phyloP scores from a whole-genome alignment of 2,888 invertebrate species.

The Macrophya annulata region DNA sequence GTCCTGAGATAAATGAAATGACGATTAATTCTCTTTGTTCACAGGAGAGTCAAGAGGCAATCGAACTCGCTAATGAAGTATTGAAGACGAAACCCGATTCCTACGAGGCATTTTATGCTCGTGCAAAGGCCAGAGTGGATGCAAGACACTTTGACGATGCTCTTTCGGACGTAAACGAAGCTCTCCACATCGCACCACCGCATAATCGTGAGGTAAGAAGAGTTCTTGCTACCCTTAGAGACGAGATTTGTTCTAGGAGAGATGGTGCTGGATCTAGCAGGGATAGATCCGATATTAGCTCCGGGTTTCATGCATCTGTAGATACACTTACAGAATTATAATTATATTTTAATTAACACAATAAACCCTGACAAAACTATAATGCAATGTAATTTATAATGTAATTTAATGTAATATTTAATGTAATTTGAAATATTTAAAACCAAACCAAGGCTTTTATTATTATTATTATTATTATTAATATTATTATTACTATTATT shows the following conservation, averaged over 20 bases:
- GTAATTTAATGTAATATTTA: conserved; percentile 24
- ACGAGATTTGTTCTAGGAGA: conserved; percentile 84
- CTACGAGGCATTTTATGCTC: conserved; percentile 95
- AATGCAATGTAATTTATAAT: conserved; percentile 37
- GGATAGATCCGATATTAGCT: conserved; percentile 63
- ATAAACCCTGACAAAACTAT: not conserved
- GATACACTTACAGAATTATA: conserved; percentile 76
- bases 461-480: conserved; percentile 12
- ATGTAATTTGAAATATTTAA: conserved; percentile 42
- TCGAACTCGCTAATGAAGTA: conserved; percentile 94
- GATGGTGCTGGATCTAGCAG: conserved; percentile 74
- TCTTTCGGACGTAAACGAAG: conserved; percentile 91
- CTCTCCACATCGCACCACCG: conserved; percentile 85
- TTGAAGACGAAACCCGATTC: conserved; percentile 92
- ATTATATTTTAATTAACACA: conserved; percentile 1
- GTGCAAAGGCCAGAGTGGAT: conserved; percentile 93
- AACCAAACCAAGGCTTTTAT: conserved; percentile 39
- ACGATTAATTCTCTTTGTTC: conserved; percentile 60
- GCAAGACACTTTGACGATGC: conserved; percentile 88
- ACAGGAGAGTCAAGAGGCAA: conserved; percentile 92
- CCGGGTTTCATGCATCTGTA: conserved; percentile 74
- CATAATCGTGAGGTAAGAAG: conserved; percentile 88
- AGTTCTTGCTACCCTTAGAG: conserved; percentile 87
- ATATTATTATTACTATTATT: not conserved
- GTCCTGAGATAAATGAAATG: not conserved